Percentiles rank a stretch among this genome's conserved stretches.
phyloP scores from a whole-genome alignment of 2,797 vertebrate species.

The Syngnathus rostellatus region DNA sequence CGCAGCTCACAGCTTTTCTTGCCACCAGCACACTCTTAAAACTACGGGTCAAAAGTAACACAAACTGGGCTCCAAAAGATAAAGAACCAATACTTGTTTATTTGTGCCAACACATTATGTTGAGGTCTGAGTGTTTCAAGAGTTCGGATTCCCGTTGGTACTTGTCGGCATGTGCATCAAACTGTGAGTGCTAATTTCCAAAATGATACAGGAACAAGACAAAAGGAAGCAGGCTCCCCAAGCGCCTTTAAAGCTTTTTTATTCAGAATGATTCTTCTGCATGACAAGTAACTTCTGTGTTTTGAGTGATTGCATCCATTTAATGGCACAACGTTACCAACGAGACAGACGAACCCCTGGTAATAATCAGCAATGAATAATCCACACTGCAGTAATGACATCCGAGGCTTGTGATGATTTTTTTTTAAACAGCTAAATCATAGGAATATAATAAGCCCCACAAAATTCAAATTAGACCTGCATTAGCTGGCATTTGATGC shows the following conservation, averaged over 20 bases:
- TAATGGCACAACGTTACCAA: constrained; percentile 3
- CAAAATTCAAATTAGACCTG: constrained; percentile 7
- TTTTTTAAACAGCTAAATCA: neutral
- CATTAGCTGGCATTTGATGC: neutral
- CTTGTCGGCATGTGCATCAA: neutral
- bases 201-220: neutral
- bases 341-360: constrained; percentile 2
- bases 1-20: too few species aligned
- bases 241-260: neutral
- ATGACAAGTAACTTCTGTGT: constrained; percentile 3
- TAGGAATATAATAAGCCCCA: constrained; percentile 1
- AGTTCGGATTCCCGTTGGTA: too few species aligned
- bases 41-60: too few species aligned
- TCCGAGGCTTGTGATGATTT: constrained; percentile 2
- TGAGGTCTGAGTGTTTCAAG: too few species aligned
- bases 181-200: neutral
- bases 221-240: neutral
- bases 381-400: constrained; percentile 4
- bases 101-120: too few species aligned
- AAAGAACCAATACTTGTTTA: too few species aligned
- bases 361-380: constrained; percentile 8
- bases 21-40: too few species aligned
- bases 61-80: too few species aligned
- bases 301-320: constrained; percentile 5
- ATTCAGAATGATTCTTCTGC: neutral